A percentile compares a stretch with the other conserved stretches of the same genome.
These are phyloP conservation scores for Microctonus brassicae DNA, from an alignment of 2,888 invertebrate genomes.

Conservation along the genomic window DNA sequence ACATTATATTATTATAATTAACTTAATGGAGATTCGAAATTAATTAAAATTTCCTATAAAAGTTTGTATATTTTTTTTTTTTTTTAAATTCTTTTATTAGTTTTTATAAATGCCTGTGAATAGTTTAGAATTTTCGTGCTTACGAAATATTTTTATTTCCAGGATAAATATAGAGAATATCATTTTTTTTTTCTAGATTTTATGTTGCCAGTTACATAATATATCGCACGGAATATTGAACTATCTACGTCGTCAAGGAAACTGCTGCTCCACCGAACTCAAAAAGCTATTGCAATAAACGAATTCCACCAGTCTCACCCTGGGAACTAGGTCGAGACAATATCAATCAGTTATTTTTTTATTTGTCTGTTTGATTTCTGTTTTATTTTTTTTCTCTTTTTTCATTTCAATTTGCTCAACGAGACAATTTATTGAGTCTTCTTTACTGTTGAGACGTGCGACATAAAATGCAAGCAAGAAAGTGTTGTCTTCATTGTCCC, in stretches of 20 bases:
- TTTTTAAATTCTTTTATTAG: too few species aligned
- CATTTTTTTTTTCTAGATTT: neutral
- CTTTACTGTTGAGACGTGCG: neutral
- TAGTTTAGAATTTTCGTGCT: neutral
- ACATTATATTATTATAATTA: too few species aligned
- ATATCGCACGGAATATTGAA: constrained; percentile 53
- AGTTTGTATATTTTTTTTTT: too few species aligned
- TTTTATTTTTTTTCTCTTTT: constrained; percentile 14
- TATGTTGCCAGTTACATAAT: neutral
- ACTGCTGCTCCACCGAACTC: constrained; percentile 49
- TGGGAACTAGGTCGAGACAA: constrained; percentile 43
- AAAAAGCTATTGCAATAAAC: constrained; percentile 5
- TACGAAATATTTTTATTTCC: too few species aligned
- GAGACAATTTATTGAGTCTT: neutral
- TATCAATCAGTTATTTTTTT: constrained; percentile 20
- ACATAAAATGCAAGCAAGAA: constrained; percentile 51
- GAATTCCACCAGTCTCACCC: constrained; percentile 49
- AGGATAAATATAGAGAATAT: too few species aligned
- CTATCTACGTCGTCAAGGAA: constrained; percentile 65
- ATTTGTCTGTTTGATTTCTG: too few species aligned
- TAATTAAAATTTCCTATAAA: too few species aligned
- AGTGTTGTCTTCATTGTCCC: constrained; percentile 62
- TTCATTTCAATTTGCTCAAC: neutral
- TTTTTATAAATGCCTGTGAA: too few species aligned
- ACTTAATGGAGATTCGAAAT: too few species aligned